Evolutionary conservation across 1,140 invertebrate genomes (phyloP).

Genomic region (Diorhabda sublineata): DNA sequence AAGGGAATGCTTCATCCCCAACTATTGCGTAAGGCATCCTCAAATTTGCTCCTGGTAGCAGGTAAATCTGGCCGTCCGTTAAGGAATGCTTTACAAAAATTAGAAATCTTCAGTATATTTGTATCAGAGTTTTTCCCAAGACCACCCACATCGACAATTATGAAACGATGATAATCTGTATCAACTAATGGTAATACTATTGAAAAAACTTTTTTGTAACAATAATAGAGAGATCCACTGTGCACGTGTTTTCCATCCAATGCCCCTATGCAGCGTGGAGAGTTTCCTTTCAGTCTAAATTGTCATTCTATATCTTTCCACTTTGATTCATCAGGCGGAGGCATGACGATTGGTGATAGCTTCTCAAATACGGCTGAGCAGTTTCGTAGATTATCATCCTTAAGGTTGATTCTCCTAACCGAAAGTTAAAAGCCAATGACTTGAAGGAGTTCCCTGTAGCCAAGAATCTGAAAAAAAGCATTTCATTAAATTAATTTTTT

Average conservation of each 20-base stretch:
- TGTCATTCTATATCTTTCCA: background rate
- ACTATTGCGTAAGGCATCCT: conserved; percentile 34
- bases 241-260: conserved; percentile 8
- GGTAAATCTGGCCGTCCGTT: conserved; percentile 23
- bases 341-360: background rate
- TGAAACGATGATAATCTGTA: conserved; percentile 44
- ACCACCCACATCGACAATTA: conserved; percentile 46
- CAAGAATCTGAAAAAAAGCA: conserved; percentile 25
- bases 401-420: conserved; percentile 28
- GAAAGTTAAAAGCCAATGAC: conserved; percentile 28
- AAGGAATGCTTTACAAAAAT: conserved; percentile 23
- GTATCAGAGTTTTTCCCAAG: conserved; percentile 46
- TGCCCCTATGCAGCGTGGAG: background rate
- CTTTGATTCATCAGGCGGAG: background rate
- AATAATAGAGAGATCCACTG: conserved; percentile 4
- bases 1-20: conserved; percentile 49
- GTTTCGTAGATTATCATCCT: background rate
- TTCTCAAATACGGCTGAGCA: background rate
- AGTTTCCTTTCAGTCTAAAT: background rate
- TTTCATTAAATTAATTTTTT: background rate
- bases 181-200: conserved; percentile 48
- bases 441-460: conserved; percentile 27
- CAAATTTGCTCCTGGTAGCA: background rate
- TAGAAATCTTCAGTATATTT: conserved; percentile 34
- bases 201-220: conserved; percentile 2